Conservation (phyloP, 2,797 vertebrate genomes). For the Poecile montanus region DNA sequence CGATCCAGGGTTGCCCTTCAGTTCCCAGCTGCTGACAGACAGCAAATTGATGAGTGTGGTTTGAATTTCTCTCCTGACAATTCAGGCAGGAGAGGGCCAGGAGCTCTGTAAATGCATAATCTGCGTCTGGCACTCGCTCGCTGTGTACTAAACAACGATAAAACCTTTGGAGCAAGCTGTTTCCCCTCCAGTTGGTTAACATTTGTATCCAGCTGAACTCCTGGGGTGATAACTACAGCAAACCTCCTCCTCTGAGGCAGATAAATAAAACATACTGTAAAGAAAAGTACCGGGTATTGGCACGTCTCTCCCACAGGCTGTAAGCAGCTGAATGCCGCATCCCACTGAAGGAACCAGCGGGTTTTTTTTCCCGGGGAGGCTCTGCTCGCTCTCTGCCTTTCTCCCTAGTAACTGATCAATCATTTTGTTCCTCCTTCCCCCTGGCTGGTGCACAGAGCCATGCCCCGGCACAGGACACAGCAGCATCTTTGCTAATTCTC, state of each 20-base stretch:
- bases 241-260: constrained; percentile 16
- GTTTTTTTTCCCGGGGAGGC: neutral
- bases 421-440: neutral
- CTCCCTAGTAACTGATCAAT: neutral
- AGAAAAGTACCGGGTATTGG: neutral
- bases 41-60: neutral
- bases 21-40: neutral
- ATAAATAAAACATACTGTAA: constrained; percentile 31
- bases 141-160: neutral
- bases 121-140: neutral
- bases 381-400: neutral
- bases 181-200: constrained; percentile 6
- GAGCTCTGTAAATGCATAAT: constrained; percentile 7
- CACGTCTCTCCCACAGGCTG: neutral
- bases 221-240: neutral
- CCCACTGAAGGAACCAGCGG: accelerated
- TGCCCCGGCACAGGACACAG: neutral
- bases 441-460: neutral
- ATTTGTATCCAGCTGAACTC: constrained; percentile 18
- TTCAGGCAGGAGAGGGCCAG: neutral
- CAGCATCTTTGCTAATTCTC: constrained; percentile 48
- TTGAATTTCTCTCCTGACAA: constrained; percentile 8
- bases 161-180: neutral
- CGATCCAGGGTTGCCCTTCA: constrained; percentile 32
- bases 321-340: neutral